Conservation (phyloP, 2,113 vertebrate species). For the Marmota flaviventris region DNA sequence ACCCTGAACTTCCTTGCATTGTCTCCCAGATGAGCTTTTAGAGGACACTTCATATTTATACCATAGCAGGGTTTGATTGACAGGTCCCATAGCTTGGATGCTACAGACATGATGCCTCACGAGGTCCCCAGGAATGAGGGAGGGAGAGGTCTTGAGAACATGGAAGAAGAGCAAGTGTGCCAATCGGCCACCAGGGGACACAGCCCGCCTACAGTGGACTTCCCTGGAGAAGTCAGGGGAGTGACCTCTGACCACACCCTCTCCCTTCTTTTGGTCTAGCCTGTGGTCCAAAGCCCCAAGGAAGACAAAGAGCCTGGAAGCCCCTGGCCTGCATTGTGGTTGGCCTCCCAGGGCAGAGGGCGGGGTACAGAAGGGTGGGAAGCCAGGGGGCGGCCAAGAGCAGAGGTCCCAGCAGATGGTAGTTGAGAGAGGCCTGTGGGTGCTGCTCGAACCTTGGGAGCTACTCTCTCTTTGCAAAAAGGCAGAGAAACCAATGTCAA, state of each 20-base stretch:
- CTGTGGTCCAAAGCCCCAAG: not conserved
- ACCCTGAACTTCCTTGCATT: no score
- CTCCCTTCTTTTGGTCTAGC: no score
- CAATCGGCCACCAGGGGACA: not conserved
- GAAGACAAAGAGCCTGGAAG: no score
- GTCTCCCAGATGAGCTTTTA: no score
- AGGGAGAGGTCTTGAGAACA: no score
- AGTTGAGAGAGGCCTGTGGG: not conserved
- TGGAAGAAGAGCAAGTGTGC: accelerated
- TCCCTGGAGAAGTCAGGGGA: not conserved
- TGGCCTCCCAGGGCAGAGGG: not conserved
- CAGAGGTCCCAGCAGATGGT: no score
- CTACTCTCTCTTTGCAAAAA: not conserved
- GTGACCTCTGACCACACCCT: not conserved
- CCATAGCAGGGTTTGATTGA: no score
- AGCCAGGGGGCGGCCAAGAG: not conserved
- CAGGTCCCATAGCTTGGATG: not conserved
- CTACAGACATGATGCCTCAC: not conserved
- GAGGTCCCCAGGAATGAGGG: not conserved
- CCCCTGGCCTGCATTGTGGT: not conserved
- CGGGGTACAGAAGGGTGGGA: not conserved
- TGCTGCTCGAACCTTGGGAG: not conserved
- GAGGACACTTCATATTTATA: no score
- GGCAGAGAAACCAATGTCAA: not conserved
- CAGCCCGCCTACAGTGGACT: not conserved